Conservation (phyloP, 1,140 invertebrate genomes). For the Listronotus oregonensis region DNA sequence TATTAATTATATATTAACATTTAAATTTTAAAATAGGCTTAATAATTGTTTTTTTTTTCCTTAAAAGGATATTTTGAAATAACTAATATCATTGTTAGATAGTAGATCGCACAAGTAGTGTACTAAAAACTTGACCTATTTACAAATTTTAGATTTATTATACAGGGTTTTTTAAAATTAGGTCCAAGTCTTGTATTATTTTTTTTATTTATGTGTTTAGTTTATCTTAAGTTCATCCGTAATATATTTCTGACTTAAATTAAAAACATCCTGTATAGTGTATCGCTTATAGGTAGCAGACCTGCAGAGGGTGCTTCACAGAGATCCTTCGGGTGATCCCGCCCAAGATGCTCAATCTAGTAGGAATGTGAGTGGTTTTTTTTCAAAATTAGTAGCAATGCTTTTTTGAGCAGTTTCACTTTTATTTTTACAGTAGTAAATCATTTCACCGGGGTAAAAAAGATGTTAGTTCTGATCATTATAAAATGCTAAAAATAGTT, state of each 20-base stretch:
- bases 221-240: no score
- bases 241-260: no score
- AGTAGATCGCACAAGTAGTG: slow-evolving; percentile 3
- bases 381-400: slow-evolving; percentile 18
- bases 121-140: background rate
- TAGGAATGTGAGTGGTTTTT: slow-evolving; percentile 46
- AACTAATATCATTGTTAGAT: background rate
- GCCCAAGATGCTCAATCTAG: slow-evolving; percentile 43
- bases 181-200: no score
- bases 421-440: background rate
- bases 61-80: slow-evolving; percentile 7
- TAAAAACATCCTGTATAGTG: no score
- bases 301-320: slow-evolving; percentile 68
- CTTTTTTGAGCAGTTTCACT: slow-evolving; percentile 7
- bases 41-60: no score
- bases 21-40: no score
- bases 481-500: background rate
- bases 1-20: no score
- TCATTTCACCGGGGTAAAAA: no score
- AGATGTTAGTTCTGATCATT: no score
- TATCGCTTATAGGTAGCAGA: slow-evolving; percentile 64
- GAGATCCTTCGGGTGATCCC: slow-evolving; percentile 55
- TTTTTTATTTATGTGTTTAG: background rate
- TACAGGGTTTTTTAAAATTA: slow-evolving; percentile 5
- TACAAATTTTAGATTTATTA: slow-evolving; percentile 1